Conservation (phyloP, 2,888 invertebrate species). For the Epistrophe grossulariae region DNA sequence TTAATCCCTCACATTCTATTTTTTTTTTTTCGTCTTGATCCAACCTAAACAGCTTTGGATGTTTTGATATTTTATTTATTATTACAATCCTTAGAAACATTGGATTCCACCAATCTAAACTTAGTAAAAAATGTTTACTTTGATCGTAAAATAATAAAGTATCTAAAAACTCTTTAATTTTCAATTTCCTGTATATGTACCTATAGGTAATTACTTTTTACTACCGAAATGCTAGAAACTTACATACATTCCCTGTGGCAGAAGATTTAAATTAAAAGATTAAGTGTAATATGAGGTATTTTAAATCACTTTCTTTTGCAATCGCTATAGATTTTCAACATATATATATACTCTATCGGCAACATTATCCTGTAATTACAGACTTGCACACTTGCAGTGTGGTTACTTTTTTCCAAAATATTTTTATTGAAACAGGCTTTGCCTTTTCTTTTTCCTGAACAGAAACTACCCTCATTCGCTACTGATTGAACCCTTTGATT, state of each 20-base stretch:
- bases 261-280: slow-evolving; percentile 26
- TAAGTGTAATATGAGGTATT: slow-evolving; percentile 9
- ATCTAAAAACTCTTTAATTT: too few species aligned
- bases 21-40: too few species aligned
- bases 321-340: slow-evolving; percentile 8
- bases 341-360: not conserved
- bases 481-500: slow-evolving; percentile 20
- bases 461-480: slow-evolving; percentile 1
- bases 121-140: too few species aligned
- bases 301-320: slow-evolving; percentile 8
- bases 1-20: too few species aligned
- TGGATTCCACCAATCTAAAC: too few species aligned
- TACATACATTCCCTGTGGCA: not conserved
- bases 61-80: too few species aligned
- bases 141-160: too few species aligned
- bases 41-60: too few species aligned
- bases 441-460: not conserved
- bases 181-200: too few species aligned
- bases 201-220: too few species aligned
- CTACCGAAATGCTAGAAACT: not conserved
- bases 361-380: slow-evolving; percentile 27
- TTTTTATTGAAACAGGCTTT: not conserved
- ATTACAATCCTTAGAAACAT: too few species aligned
- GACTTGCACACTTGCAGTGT: not conserved
- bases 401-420: not conserved